Evolutionary conservation across 2,113 vertebrate genomes (phyloP).

Genomic region (Tragelaphus buxtoni): DNA sequence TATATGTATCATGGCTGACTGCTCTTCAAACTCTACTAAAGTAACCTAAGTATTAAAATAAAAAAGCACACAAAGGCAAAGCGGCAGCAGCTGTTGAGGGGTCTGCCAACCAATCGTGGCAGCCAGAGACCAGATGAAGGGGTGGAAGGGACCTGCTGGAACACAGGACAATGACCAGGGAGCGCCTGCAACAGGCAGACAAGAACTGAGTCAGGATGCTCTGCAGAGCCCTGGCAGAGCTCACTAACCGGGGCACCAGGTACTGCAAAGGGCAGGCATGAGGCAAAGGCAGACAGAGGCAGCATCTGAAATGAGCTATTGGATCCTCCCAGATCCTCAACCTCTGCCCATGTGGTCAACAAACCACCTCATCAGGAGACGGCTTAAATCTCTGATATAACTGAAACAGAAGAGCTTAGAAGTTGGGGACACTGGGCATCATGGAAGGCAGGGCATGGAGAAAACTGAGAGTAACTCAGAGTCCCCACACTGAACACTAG

Average conservation of each 20-base stretch:
- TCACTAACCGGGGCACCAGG: not conserved
- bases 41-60: not conserved
- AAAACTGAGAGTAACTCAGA: not conserved
- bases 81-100: not conserved
- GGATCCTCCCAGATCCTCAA: not conserved
- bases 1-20: not conserved
- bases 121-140: not conserved
- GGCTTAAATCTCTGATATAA: not conserved
- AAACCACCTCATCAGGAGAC: not conserved
- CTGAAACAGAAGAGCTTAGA: not conserved
- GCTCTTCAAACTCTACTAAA: not conserved
- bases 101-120: not conserved
- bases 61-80: not conserved
- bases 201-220: not conserved
- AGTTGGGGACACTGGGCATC: not conserved
- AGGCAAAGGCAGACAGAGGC: too few species aligned
- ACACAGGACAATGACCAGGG: not conserved
- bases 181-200: not conserved
- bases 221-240: not conserved
- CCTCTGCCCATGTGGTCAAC: not conserved
- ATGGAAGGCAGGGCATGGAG: not conserved
- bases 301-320: not conserved
- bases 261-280: not conserved
- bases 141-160: not conserved
- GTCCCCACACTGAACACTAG: not conserved